Evolutionary conservation across 2,797 vertebrate species (phyloP).

Genomic region (Peromyscus melanophrys): DNA sequence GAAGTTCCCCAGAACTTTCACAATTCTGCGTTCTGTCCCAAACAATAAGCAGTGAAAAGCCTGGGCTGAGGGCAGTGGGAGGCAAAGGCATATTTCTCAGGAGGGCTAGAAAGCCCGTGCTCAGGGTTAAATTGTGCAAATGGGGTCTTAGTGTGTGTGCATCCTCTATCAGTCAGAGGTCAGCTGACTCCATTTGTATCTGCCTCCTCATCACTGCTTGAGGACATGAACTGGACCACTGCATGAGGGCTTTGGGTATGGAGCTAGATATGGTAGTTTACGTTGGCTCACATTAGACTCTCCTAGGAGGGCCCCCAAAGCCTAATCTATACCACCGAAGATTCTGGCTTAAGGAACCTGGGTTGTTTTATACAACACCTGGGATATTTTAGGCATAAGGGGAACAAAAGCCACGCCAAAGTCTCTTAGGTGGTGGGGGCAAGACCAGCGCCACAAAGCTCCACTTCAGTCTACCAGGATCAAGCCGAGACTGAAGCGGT

Average conservation of each 20-base stretch:
- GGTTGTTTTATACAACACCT: not conserved
- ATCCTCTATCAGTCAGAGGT: not conserved
- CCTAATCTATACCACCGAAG: not conserved
- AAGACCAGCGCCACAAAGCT: not conserved
- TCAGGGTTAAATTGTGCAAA: not conserved
- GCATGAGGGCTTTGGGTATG: not conserved
- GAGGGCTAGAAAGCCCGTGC: not conserved
- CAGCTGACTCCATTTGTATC: not conserved
- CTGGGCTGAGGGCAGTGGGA: not conserved
- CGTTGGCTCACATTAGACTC: not conserved
- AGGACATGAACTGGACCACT: not conserved
- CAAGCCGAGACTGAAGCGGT: not conserved
- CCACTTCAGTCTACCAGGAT: not conserved
- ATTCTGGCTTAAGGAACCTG: not conserved
- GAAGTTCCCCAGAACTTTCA: not conserved
- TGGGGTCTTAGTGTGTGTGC: not conserved
- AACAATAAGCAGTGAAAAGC: slow-evolving; percentile 1
- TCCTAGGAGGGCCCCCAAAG: not conserved
- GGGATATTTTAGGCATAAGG: not conserved
- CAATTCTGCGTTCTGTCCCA: slow-evolving; percentile 2
- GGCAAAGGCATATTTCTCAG: not conserved
- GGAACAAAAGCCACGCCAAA: not conserved
- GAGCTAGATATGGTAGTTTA: not conserved
- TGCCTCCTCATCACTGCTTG: not conserved
- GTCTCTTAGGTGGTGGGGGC: not conserved